phyloP scores from a whole-genome alignment of 2,113 vertebrate species.

The Nestor notabilis region DNA sequence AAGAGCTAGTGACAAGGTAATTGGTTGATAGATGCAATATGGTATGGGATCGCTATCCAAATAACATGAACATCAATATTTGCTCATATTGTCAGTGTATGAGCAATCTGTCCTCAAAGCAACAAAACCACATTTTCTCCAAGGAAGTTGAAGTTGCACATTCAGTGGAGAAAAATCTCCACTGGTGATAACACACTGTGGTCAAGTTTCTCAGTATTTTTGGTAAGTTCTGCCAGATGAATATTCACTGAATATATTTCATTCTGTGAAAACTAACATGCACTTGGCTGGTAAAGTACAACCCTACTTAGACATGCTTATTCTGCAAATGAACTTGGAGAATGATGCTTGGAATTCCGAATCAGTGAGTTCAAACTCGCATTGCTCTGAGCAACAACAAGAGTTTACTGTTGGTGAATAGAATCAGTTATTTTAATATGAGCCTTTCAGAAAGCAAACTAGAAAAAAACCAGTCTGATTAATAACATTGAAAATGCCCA shows the following conservation, averaged over 20 bases:
- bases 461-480: not conserved
- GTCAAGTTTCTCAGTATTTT: not conserved
- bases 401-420: not conserved
- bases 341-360: not conserved
- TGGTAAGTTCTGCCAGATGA: not conserved
- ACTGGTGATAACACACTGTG: not conserved
- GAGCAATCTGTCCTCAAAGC: not conserved
- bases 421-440: not conserved
- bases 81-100: not conserved
- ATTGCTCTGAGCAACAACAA: not conserved
- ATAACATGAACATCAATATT: not conserved
- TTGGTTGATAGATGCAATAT: conserved; percentile 22
- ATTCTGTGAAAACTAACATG: not conserved
- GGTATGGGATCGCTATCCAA: not conserved
- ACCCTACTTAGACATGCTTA: not conserved
- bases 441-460: not conserved
- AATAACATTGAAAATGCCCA: not conserved
- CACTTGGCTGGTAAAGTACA: not conserved
- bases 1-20: conserved; percentile 43
- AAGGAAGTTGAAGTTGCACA: not conserved
- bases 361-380: not conserved
- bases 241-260: not conserved
- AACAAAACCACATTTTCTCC: not conserved
- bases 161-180: not conserved
- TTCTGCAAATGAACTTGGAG: not conserved